phyloP scores from a whole-genome alignment of 2,113 vertebrate genomes.

The Regulus satrapa region DNA sequence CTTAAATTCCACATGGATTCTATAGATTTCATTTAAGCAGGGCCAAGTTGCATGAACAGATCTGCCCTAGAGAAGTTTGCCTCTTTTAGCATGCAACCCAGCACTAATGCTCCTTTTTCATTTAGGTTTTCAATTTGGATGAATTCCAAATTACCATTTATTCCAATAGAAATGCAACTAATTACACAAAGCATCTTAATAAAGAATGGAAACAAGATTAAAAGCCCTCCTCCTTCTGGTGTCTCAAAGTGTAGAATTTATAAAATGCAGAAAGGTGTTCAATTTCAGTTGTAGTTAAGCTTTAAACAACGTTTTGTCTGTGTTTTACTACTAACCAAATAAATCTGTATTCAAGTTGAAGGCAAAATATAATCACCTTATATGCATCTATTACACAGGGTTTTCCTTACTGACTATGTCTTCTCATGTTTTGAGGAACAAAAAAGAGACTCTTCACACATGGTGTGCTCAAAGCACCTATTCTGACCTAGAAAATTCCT shows the following conservation, averaged over 20 bases:
- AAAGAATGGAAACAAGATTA: constrained; percentile 75
- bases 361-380: background rate
- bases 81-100: constrained; percentile 77
- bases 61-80: constrained; percentile 76
- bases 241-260: constrained; percentile 44
- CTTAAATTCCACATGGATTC: constrained; percentile 70
- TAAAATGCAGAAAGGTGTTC: constrained; percentile 38
- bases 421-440: background rate
- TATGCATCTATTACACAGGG: background rate
- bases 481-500: background rate
- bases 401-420: background rate
- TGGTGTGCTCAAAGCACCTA: background rate
- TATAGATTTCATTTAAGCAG: constrained; percentile 75
- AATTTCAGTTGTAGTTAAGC: background rate
- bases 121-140: constrained; percentile 80
- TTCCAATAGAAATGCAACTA: constrained; percentile 76
- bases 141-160: constrained; percentile 81
- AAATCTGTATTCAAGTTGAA: background rate
- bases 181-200: constrained; percentile 77
- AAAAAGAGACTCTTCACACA: background rate
- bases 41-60: constrained; percentile 64
- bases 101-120: constrained; percentile 70
- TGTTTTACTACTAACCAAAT: background rate
- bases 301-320: background rate
- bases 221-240: constrained; percentile 68